phyloP scores from a whole-genome alignment of 2,797 vertebrate genomes.

The Crenuchus spilurus region DNA sequence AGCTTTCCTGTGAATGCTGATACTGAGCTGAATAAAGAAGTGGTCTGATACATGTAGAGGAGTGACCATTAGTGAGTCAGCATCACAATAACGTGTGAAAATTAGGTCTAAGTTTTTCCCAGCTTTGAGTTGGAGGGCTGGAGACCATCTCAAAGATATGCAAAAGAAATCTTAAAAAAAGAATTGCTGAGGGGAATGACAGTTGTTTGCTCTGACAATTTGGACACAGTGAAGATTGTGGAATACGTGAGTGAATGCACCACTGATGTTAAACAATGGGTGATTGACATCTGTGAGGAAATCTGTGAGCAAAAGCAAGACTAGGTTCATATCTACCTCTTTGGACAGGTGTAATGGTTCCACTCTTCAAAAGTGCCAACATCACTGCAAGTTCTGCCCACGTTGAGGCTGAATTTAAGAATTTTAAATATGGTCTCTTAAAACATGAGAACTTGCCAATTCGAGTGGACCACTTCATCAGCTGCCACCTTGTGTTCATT shows the following conservation, averaged over 20 bases:
- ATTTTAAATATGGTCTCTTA: constrained; percentile 3
- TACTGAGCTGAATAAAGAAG: too few species aligned
- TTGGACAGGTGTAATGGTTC: constrained; percentile 38
- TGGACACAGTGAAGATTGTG: constrained; percentile 1
- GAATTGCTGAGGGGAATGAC: constrained; percentile 12
- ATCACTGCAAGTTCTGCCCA: constrained; percentile 8
- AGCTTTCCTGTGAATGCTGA: too few species aligned
- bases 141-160: constrained; percentile 36
- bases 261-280: constrained; percentile 29
- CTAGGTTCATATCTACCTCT: constrained; percentile 31
- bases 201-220: too few species aligned
- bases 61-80: too few species aligned
- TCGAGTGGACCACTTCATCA: constrained; percentile 8
- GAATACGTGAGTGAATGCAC: background rate
- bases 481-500: constrained; percentile 15
- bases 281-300: constrained; percentile 39
- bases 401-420: constrained; percentile 23
- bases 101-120: too few species aligned
- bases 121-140: too few species aligned
- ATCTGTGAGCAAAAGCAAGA: constrained; percentile 41
- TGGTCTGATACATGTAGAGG: too few species aligned
- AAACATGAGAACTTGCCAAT: constrained; percentile 38
- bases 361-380: constrained; percentile 21
- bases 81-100: too few species aligned
- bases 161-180: constrained; percentile 20